Evolutionary conservation across 2,113 vertebrate species (phyloP).

Genomic region (Gambusia holbrooki): DNA sequence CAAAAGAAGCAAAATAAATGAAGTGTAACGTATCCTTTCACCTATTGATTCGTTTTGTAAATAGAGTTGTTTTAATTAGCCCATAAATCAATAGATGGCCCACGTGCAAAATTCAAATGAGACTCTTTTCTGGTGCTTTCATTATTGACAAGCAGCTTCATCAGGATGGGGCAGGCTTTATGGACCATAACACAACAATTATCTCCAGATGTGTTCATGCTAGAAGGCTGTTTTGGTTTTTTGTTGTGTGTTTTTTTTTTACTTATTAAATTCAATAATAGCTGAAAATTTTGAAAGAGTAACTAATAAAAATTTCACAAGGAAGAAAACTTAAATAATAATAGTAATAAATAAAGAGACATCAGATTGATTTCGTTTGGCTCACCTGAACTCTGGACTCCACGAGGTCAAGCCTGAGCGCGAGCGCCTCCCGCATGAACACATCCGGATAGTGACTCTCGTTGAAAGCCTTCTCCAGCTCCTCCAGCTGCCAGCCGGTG

Average conservation of each 20-base stretch:
- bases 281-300: neutral
- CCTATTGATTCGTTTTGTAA: constrained; percentile 47
- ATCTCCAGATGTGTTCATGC: neutral
- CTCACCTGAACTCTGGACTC: constrained; percentile 96
- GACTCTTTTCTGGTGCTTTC: constrained; percentile 57
- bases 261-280: neutral
- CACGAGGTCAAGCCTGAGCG: constrained; percentile 94
- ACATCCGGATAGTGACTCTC: constrained; percentile 98
- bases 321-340: neutral
- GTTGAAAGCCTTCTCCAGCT: constrained; percentile 96
- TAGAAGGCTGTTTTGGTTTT: neutral
- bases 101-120: constrained; percentile 71
- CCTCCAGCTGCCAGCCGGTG: constrained; percentile 98
- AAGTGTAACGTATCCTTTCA: constrained; percentile 8
- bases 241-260: neutral
- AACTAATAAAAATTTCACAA: neutral
- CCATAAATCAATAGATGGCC: constrained; percentile 71
- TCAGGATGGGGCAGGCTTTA: constrained; percentile 13
- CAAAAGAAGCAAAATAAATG: neutral
- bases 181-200: constrained; percentile 18
- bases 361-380: constrained; percentile 60
- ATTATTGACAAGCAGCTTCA: constrained; percentile 66
- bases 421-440: constrained; percentile 98
- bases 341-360: neutral
- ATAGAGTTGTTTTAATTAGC: constrained; percentile 69